phyloP scores from a whole-genome alignment of 2,113 vertebrate species.

The Semnornis frantzii region DNA sequence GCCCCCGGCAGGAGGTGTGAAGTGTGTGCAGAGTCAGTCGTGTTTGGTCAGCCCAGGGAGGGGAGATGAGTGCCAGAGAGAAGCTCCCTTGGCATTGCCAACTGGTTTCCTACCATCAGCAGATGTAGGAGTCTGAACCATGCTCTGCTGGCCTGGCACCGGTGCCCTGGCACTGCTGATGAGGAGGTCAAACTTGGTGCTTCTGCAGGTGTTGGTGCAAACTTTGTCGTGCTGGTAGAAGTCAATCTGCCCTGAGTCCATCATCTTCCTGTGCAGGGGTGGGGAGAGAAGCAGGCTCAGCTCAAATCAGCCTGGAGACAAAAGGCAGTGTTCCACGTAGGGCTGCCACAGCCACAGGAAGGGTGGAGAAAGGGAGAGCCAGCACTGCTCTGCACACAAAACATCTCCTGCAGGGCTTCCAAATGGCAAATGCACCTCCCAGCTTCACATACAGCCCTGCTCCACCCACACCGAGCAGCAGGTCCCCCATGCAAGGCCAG shows the following conservation, averaged over 20 bases:
- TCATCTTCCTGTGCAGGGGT: conserved; percentile 88
- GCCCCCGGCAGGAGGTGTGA: background rate
- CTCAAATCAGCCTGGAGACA: background rate
- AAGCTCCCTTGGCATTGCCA: background rate
- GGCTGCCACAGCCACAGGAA: background rate
- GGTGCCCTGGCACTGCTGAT: conserved; percentile 87
- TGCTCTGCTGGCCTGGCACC: conserved; percentile 83
- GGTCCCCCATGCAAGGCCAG: background rate
- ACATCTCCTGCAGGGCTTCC: background rate
- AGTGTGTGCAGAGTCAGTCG: no score
- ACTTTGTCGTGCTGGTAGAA: conserved; percentile 94
- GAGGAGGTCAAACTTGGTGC: conserved; percentile 93
- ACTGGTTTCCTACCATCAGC: conserved; percentile 83
- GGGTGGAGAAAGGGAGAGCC: background rate
- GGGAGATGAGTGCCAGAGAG: background rate
- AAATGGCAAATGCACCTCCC: background rate
- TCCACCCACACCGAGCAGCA: background rate
- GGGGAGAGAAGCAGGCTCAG: conserved; percentile 29
- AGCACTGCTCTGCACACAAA: background rate
- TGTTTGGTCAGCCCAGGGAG: background rate
- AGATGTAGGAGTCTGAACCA: conserved; percentile 81
- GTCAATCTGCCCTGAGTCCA: conserved; percentile 95
- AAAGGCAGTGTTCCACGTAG: background rate
- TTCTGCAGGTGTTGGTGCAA: conserved; percentile 95
- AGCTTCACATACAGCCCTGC: background rate